These are phyloP conservation scores for Carcharodon carcharias DNA, from an alignment of 2,797 vertebrate genomes.

Conservation along the genomic window DNA sequence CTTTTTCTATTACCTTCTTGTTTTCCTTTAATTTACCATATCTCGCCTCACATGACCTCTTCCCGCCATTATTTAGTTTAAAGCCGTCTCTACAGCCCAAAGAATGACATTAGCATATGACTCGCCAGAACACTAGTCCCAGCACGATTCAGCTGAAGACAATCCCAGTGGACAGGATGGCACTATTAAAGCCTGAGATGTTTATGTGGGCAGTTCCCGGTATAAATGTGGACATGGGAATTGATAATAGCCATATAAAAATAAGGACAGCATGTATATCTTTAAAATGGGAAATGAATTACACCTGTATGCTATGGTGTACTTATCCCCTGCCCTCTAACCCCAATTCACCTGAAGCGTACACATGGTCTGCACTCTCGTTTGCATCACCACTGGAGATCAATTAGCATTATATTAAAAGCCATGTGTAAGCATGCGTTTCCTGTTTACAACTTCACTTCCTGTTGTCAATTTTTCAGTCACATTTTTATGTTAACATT, in stretches of 20 bases:
- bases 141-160: no score
- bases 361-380: neutral
- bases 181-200: no score
- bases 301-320: neutral
- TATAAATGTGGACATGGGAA: neutral
- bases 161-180: no score
- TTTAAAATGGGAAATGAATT: neutral
- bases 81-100: no score
- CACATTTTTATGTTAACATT: neutral
- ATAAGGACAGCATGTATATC: neutral
- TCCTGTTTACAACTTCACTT: neutral
- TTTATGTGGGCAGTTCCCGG: neutral
- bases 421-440: neutral
- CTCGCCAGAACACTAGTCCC: no score
- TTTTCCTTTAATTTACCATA: no score
- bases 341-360: neutral
- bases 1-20: no score
- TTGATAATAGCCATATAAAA: no score
- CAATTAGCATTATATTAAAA: neutral
- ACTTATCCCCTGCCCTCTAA: neutral
- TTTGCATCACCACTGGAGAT: neutral
- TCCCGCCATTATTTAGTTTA: no score
- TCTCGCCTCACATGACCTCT: no score
- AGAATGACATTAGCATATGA: no score
- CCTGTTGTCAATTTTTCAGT: neutral